These are phyloP conservation scores for Drosophila tani DNA, from an alignment of 1,140 invertebrate genomes.

Conservation along the genomic window DNA sequence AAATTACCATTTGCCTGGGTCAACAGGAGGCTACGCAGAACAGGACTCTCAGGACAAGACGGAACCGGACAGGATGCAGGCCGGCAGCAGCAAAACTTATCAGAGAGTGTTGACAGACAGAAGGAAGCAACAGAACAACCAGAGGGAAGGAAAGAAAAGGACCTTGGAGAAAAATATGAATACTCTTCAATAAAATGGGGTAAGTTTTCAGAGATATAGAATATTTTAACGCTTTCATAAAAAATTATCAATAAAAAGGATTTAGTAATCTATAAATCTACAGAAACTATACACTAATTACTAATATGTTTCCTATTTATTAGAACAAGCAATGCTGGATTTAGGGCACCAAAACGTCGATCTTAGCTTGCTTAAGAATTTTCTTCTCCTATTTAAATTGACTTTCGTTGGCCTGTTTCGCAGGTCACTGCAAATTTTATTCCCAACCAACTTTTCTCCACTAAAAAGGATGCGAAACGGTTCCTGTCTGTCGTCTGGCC, in stretches of 20 bases:
- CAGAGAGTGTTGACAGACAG: conserved; percentile 60
- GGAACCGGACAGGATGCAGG: conserved; percentile 30
- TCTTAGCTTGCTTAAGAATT: neutral
- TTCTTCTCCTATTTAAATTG: conserved; percentile 20
- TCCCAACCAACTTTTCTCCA: conserved; percentile 4
- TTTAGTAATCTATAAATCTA: too few relatives aligned
- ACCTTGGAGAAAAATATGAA: conserved; percentile 4
- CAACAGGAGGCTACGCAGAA: conserved; percentile 24
- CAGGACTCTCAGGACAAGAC: conserved; percentile 4
- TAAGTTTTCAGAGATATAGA: neutral
- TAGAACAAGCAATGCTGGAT: too few relatives aligned
- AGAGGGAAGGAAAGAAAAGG: conserved; percentile 1
- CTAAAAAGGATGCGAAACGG: neutral
- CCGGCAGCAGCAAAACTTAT: conserved; percentile 58
- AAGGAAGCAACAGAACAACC: conserved; percentile 13
- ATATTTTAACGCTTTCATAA: too few relatives aligned
- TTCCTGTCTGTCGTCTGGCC: conserved; percentile 18
- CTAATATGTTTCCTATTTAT: neutral
- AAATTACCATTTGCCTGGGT: conserved; percentile 73
- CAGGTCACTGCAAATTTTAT: conserved; percentile 32
- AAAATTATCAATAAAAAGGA: too few relatives aligned
- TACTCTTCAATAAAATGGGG: conserved; percentile 22
- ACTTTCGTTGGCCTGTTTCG: conserved; percentile 42
- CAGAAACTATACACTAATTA: neutral
- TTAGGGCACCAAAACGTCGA: neutral